Conservation (phyloP, 1,140 invertebrate genomes). For the Drosophila tani region DNA sequence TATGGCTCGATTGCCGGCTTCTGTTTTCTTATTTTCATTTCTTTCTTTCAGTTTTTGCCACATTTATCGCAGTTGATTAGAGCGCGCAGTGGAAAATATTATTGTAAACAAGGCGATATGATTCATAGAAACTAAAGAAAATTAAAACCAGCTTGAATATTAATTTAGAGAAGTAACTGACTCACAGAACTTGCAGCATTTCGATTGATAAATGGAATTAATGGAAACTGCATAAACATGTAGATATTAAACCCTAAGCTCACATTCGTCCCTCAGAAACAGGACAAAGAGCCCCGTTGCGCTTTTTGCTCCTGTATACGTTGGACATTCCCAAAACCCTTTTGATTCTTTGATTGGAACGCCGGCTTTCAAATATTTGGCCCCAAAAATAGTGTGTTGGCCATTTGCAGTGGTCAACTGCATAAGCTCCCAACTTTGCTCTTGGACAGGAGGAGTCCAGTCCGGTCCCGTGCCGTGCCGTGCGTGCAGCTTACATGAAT, state of each 20-base stretch:
- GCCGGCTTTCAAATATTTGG: slow-evolving; percentile 11
- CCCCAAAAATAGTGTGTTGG: slow-evolving; percentile 2
- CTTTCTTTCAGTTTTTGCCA: not conserved
- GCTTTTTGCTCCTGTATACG: not conserved
- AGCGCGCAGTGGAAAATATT: not conserved
- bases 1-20: slow-evolving; percentile 5
- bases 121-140: not conserved
- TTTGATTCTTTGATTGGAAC: slow-evolving; percentile 4
- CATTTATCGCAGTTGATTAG: slow-evolving; percentile 17
- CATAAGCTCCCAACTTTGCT: slow-evolving; percentile 3
- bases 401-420: slow-evolving; percentile 7
- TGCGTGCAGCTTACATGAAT: slow-evolving; percentile 1
- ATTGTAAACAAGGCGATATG: slow-evolving; percentile 12
- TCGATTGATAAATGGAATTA: not conserved
- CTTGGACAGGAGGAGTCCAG: not conserved
- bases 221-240: not conserved
- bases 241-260: not conserved
- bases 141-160: not conserved
- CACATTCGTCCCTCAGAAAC: not conserved
- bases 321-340: not conserved
- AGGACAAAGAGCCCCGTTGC: not conserved
- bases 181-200: not conserved
- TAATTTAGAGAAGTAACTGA: not conserved
- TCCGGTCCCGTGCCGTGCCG: not conserved
- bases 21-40: not conserved